Evolutionary conservation across 2,113 vertebrate genomes (phyloP).

Genomic region (Pao palembangensis): DNA sequence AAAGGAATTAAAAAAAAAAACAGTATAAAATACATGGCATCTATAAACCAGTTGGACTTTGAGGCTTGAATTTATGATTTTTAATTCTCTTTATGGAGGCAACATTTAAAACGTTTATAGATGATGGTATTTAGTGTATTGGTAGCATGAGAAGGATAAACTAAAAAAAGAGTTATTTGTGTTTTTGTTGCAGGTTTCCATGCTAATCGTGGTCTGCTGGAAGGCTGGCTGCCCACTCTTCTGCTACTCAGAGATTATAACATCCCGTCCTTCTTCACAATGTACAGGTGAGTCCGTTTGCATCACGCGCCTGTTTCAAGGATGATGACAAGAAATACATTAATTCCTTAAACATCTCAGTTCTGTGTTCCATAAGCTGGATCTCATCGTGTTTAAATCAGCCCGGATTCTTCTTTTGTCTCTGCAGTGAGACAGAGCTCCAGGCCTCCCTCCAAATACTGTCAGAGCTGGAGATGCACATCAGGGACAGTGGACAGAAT

Average conservation of each 20-base stretch:
- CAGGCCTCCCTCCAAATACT: conserved; percentile 84
- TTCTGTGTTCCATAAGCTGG: background rate
- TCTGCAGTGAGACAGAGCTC: conserved; percentile 83
- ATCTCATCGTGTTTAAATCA: background rate
- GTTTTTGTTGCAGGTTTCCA: conserved; percentile 80
- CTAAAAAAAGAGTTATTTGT: background rate
- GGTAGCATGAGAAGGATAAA: no score
- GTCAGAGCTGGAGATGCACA: conserved; percentile 78
- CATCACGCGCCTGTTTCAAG: background rate
- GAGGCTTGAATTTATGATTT: no score
- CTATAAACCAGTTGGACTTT: no score
- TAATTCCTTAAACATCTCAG: conserved; percentile 5
- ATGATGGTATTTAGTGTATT: no score
- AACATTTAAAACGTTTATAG: no score
- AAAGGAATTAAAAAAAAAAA: no score
- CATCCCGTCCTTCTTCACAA: conserved; percentile 84
- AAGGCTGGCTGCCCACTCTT: conserved; percentile 89
- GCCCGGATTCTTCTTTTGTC: background rate
- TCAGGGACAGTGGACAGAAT: conserved; percentile 78
- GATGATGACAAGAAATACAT: no score
- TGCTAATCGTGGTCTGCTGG: conserved; percentile 78
- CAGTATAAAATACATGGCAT: no score
- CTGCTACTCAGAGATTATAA: conserved; percentile 89
- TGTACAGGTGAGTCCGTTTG: conserved; percentile 81
- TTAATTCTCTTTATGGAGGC: no score